Evolutionary conservation across 1,140 invertebrate species (phyloP), one percentile per base, ranked within the genome.

Genomic region (Cheumatopsyche charites): DNA sequence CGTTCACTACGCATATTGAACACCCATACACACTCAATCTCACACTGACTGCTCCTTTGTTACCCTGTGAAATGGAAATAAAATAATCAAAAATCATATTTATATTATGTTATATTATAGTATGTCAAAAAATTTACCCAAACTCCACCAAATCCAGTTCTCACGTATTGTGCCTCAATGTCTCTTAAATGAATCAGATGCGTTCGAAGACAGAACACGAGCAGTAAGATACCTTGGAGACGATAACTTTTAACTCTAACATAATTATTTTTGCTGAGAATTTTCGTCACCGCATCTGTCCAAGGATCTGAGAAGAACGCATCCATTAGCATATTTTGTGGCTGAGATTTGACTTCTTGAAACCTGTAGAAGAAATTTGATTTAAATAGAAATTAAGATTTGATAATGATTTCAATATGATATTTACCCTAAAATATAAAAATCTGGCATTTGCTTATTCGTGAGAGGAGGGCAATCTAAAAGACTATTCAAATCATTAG

Each of bases 41-140:
- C 55, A 96, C 87, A 78, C 91, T 95, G 0, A 96, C 91, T 1
- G 92, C 95, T 19, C 96, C 96, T 87, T 98, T 98, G 81, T 97
- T 98, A 66, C 95, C 95, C 94, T 95, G 80, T 19, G 21, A 85
- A 87, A 79, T 67, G 75, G 68, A 73, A 43, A n/a, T 5, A 49
- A 5, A 49, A 49, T 4, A 36, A 9, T 36, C 29, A 9, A 49
- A 49, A 5, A 49, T 49, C 42, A 43, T 43, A 43, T 43, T 13
- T 43, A 9, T 43, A 15, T 5, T 19, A 49, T 5, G 13, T 5
- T 5, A 19, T 63, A 42, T 42, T 17, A 63, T 21, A 11, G 21
- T 12, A 58, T 21, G 6, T 21, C 36, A 25, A 62, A 41, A 62
- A 41, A 82, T 84, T 85, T 75, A 89, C 88, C 94, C 94, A 97